Percentiles rank a stretch among this genome's conserved stretches.
phyloP scores from a whole-genome alignment of 1,140 invertebrate species.

The Thrips palmi region DNA sequence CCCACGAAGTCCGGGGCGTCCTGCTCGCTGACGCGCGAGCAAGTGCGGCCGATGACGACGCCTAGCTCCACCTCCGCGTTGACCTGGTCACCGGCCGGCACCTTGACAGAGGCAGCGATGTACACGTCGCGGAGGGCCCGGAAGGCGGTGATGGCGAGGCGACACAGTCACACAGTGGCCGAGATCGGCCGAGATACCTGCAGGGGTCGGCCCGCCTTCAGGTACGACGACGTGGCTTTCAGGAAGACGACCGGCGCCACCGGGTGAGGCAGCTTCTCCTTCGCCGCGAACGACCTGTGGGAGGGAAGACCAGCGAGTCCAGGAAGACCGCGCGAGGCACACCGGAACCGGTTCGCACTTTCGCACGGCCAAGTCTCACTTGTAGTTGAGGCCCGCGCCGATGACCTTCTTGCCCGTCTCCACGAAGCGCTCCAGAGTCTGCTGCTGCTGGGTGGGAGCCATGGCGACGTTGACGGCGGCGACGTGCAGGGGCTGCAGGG shows the following conservation, averaged over 20 bases:
- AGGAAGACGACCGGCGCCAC: conserved; percentile 49
- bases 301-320: conserved; percentile 13
- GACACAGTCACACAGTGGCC: too few relatives aligned
- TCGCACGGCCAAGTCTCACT: too few relatives aligned
- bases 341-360: conserved; percentile 12
- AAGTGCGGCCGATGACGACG: conserved; percentile 41
- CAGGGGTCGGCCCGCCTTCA: conserved; percentile 40
- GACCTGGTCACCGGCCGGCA: conserved; percentile 42
- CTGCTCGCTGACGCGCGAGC: conserved; percentile 32
- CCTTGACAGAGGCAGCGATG: conserved; percentile 25
- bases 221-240: conserved; percentile 49
- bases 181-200: conserved; percentile 32
- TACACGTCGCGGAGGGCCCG: too few relatives aligned
- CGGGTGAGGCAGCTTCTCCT: conserved; percentile 42
- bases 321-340: conserved; percentile 13
- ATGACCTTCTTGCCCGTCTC: conserved; percentile 31
- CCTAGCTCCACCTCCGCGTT: conserved; percentile 70
- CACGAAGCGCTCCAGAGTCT: too few relatives aligned
- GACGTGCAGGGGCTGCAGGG: too few relatives aligned
- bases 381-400: conserved; percentile 30
- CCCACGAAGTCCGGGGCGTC: conserved; percentile 43
- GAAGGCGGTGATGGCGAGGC: too few relatives aligned
- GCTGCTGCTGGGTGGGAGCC: too few relatives aligned
- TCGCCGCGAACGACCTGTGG: conserved; percentile 22
- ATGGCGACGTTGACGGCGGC: too few relatives aligned